Evolutionary conservation across 2,888 invertebrate species (phyloP), one percentile per base, ranked within the genome.

Genomic region (Anthophora plumipes): DNA sequence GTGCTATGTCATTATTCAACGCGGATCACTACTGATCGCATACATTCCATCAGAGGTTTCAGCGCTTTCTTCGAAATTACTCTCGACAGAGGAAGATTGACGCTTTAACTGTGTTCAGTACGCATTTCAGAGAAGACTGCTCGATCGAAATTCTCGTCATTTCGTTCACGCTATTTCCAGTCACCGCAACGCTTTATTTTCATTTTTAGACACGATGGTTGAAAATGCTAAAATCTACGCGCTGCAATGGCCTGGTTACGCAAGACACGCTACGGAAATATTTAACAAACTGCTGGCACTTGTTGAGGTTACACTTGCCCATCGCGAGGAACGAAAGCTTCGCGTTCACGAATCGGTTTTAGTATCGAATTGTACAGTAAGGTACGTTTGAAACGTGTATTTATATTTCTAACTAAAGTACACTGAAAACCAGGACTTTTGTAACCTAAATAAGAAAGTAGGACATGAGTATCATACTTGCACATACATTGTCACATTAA

Each of bases 221-320:
- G 92, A 92, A 66, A 90, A 80, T 80, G 82, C 82, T 71, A 90
- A 89, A 86, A 88, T 90, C 80, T 96, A 95, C 88, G 95, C 95
- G 91, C 94, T 96, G 78, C 96, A 96, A 91, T 96, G 96, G 95
- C 95, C 96, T 92, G 96, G 95, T 91, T 96, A 96, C 93, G 95
- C 96, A 39, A 95, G 95, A 87, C 95, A 96, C 91, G 94, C 96
- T 86, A 95, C 96, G 91, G 95, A 95, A 68, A 95, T 95, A 90
- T 95, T 97, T 91, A 96, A 96, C 82, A 95, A 96, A 90, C 94
- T 96, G 55, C 94, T 97, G 91, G 96, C 96, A 76, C 94, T 96
- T 82, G 96, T 97, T 55, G 97, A 97, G 92, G 95, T 96, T 93
- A 96, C 96, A 67, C 95, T 97, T 60, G 96, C 96, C 94, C 97